Base-by-base conservation (phyloP, 2,113 vertebrate genomes). In the Malurus elegans region DNA sequence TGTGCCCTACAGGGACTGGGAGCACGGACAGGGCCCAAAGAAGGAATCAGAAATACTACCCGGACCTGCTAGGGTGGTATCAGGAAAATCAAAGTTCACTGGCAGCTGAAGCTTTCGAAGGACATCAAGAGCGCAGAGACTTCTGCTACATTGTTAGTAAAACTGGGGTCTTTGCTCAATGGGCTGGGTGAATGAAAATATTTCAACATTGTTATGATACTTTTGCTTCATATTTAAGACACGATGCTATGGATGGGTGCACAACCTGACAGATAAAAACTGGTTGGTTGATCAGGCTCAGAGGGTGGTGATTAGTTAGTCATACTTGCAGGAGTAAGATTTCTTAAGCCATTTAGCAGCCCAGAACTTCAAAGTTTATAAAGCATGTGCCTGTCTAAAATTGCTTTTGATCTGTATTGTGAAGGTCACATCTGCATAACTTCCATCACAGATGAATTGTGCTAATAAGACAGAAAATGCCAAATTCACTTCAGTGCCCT, bases 51-150 rank as follows among this genome's bases (percentile, higher is more conserved):
- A 61, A 70, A 42, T 26, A 56, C 4, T 54, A 50, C 2, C 1
- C 5, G 1, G 8, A 32, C 29, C 29, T 12, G 10, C 1, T 3
- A 1, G 18, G 9, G 12, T 28, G 6, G 12, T 14, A 19, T 17
- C 32, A 47, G 36, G 21, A 82, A 74, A 86, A 67, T 1, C 31
- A 31, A 82, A 86, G 40, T 31, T 48, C 60, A 90, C 4, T 31
- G 14, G 20, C 57, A 75, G 36, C n/a, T 81, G 60, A 40, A n/a
- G 7, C 29, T 45, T 19, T 28, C 4, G 23, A 78, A 66, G 4
- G 34, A 26, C 8, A 2, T 17, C 38, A 79, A 71, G 42, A 47
- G 42, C 14, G 71, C 8, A 12, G 5, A 15, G 15, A 31, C 12
- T 62, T 32, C 57, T 71, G 29, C 16, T 58, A 54, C 3, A 12